Conservation (phyloP, 2,888 invertebrate genomes). For the Cryptus armator region DNA sequence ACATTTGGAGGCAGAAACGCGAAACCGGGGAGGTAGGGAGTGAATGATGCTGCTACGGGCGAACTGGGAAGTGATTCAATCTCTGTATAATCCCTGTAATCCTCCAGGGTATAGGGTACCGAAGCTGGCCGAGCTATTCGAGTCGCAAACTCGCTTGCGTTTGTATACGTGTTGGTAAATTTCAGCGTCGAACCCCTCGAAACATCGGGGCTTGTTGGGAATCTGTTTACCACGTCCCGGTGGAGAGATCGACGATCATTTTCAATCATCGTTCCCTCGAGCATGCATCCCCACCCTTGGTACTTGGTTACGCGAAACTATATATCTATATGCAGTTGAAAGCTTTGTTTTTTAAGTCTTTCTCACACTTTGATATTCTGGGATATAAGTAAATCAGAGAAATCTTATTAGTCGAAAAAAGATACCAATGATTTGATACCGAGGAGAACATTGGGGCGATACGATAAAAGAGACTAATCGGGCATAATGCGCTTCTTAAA, state of each 20-base stretch:
- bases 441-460: background rate
- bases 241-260: conserved; percentile 66
- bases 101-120: conserved; percentile 76
- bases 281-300: conserved; percentile 23
- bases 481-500: no score
- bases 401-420: background rate
- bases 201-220: conserved; percentile 9
- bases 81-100: conserved; percentile 82
- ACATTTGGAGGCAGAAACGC: background rate
- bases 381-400: background rate
- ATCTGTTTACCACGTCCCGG: conserved; percentile 48
- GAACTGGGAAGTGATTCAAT: conserved; percentile 81
- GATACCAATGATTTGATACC: background rate
- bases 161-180: background rate
- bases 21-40: background rate
- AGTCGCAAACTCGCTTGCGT: conserved; percentile 47
- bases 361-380: background rate
- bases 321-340: background rate
- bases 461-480: no score
- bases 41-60: conserved; percentile 65
- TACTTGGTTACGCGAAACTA: conserved; percentile 1
- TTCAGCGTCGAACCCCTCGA: conserved; percentile 1
- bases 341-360: background rate
- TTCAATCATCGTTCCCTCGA: conserved; percentile 62
- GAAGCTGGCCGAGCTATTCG: conserved; percentile 36